Conservation (phyloP, 2,113 vertebrate genomes). For the Meles meles region DNA sequence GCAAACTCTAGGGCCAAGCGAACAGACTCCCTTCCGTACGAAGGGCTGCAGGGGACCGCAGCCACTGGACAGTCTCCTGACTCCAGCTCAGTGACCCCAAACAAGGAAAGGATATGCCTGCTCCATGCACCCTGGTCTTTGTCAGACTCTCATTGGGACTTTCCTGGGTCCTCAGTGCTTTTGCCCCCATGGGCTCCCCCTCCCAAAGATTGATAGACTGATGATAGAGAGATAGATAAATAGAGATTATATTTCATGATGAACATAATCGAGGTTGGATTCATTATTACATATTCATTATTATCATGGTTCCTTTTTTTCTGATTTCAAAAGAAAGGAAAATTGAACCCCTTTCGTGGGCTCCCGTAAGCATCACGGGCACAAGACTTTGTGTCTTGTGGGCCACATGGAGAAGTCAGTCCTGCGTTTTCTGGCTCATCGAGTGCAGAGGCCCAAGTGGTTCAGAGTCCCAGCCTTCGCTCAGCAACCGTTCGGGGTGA, state of each 20-base stretch:
- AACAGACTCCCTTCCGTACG: background rate
- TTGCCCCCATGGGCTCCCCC: background rate
- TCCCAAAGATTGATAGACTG: background rate
- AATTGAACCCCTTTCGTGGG: background rate
- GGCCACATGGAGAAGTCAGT: accelerated
- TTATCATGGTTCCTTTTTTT: background rate
- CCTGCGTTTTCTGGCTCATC: background rate
- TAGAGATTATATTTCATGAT: background rate
- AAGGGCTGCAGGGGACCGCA: background rate
- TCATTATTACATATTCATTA: background rate
- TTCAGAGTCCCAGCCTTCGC: background rate
- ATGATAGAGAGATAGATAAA: background rate
- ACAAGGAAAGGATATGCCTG: background rate
- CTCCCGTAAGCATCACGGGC: accelerated
- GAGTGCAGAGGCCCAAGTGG: background rate
- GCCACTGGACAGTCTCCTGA: background rate
- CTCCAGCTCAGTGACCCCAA: background rate
- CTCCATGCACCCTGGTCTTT: background rate
- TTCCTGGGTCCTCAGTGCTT: background rate
- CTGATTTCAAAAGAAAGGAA: background rate
- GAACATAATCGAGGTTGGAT: background rate
- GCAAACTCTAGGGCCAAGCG: background rate
- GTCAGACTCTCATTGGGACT: background rate
- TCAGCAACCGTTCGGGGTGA: background rate
- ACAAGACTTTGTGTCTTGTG: accelerated